Evolutionary conservation across 2,113 vertebrate species (phyloP), one percentile per base, ranked within the genome.

Genomic region (Eolophus roseicapilla): DNA sequence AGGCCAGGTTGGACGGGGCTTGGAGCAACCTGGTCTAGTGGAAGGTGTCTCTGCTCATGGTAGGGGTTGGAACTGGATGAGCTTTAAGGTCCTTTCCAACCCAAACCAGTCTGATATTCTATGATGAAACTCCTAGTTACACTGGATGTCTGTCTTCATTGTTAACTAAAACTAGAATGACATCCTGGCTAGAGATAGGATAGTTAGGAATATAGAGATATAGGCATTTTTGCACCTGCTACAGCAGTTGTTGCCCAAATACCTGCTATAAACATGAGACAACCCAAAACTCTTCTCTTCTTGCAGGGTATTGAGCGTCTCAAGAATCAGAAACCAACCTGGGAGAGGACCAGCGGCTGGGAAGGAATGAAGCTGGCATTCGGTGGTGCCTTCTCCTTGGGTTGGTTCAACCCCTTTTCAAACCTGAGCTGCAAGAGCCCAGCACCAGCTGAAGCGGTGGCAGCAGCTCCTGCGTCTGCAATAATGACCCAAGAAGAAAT

Each of bases 241-340:
- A 0, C 39, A 15, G 60, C 3, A 1, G 53, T 24, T 37, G 43
- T 27, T 83, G 80, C 64, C 29, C 81, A 46, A n/a, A 28, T 23
- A 17, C 35, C 46, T 21, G 5, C 59, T 67, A 0, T 18, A 20
- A 52, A 52, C 0, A 0, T 41, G 52, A 93, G 31, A 47, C 0
- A 0, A 95, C 74, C 70, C 44, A 62, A 35, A 71, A 25, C 53
- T 88, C 29, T 92, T 90, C 81, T 96, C 29, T 94, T 91, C 93
- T 97, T 94, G n/a, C 97, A 99, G 99, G 99, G 98, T 50, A 99
- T 99, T 12, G 99, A 99, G 91, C 98, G 98, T 62, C 98, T 99
- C 81, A 99, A 99, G 88, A 98, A 99, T 9, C 98, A 99, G 96
- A 97, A 98, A 13, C 98, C 98, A 16, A 98, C 97, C 24, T 98